A percentile compares a stretch with the other conserved stretches of the same genome.
Evolutionary conservation across 2,113 vertebrate species (phyloP).

Genomic region (Datnioides undecimradiatus): DNA sequence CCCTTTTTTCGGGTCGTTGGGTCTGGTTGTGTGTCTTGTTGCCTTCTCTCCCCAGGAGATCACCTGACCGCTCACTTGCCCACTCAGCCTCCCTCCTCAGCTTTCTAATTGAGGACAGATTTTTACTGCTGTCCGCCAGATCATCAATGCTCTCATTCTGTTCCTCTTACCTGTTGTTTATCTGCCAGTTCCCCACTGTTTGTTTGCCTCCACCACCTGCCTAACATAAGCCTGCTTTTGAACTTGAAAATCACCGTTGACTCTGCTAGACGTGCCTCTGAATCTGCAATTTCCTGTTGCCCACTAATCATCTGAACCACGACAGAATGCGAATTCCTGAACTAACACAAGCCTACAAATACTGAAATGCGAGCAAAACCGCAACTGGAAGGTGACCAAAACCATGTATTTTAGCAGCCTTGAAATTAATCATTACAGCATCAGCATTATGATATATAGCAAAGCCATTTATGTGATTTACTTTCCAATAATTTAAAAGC

Average conservation of each 20-base stretch:
- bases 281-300: constrained; percentile 6
- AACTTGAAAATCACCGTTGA: constrained; percentile 33
- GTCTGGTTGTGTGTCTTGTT: constrained; percentile 4
- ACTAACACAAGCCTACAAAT: not conserved
- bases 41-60: constrained; percentile 29
- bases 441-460: not conserved
- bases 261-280: not conserved
- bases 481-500: not conserved
- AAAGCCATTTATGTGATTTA: not conserved
- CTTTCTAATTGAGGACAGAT: constrained; percentile 62
- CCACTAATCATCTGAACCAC: constrained; percentile 5
- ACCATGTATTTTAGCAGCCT: not conserved
- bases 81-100: constrained; percentile 54
- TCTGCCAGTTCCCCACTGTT: constrained; percentile 52
- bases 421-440: constrained; percentile 6
- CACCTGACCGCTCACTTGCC: constrained; percentile 45
- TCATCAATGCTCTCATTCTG: constrained; percentile 33
- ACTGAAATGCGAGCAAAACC: not conserved
- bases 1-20: not conserved
- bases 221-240: constrained; percentile 28
- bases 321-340: constrained; percentile 1
- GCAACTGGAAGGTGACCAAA: constrained; percentile 2
- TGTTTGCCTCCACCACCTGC: constrained; percentile 54
- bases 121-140: constrained; percentile 42
- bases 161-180: constrained; percentile 55